Conservation (phyloP, 2,113 vertebrate genomes). For the Thamnaconus septentrionalis region DNA sequence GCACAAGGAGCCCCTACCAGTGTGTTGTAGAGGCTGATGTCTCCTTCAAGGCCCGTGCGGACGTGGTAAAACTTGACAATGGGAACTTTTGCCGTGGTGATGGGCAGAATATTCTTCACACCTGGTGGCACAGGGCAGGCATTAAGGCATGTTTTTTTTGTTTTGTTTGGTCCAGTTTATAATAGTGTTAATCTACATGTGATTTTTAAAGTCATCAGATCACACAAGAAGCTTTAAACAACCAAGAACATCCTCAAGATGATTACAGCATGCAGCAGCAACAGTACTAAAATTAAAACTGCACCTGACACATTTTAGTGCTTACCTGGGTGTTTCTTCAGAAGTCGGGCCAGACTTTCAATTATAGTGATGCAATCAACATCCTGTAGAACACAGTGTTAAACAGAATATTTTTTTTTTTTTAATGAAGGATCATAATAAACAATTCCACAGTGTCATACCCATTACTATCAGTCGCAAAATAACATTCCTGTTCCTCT, state of each 20-base stretch:
- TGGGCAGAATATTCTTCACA: slow-evolving; percentile 89
- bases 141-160: neutral
- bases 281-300: neutral
- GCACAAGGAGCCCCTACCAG: slow-evolving; percentile 72
- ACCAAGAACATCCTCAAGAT: too few species aligned
- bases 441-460: neutral
- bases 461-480: neutral
- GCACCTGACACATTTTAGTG: slow-evolving; percentile 1
- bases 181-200: too few species aligned
- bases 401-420: neutral
- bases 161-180: too few species aligned
- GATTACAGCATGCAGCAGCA: neutral
- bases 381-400: slow-evolving; percentile 66
- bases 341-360: slow-evolving; percentile 85
- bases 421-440: neutral
- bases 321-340: slow-evolving; percentile 88
- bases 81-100: slow-evolving; percentile 95
- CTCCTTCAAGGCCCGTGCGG: slow-evolving; percentile 90
- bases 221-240: too few species aligned
- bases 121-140: slow-evolving; percentile 62
- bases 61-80: slow-evolving; percentile 93
- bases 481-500: neutral
- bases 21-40: slow-evolving; percentile 96
- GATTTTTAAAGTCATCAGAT: too few species aligned
- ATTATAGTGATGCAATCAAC: slow-evolving; percentile 87